Evolutionary conservation across 2,113 vertebrate genomes (phyloP).

Genomic region (Struthio camelus): DNA sequence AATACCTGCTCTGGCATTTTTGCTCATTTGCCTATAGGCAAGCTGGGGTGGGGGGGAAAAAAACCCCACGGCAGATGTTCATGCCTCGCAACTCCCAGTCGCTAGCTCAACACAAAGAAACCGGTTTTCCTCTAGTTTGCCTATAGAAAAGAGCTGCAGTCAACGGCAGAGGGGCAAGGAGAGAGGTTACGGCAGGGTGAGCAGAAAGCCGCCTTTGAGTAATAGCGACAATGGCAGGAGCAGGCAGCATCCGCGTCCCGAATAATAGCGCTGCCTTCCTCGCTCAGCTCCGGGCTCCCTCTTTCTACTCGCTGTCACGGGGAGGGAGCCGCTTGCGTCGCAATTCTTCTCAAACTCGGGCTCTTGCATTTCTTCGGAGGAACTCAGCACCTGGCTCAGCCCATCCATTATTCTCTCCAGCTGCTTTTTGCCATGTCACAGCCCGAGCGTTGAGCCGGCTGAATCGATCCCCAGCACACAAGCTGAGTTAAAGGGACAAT

Average conservation of each 20-base stretch:
- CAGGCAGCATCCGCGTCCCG: background rate
- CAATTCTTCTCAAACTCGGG: background rate
- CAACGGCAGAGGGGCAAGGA: background rate
- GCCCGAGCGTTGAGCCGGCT: background rate
- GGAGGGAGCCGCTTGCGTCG: background rate
- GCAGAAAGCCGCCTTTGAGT: background rate
- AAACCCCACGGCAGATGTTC: background rate
- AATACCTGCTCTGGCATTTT: background rate
- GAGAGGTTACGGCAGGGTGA: background rate
- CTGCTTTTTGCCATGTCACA: background rate
- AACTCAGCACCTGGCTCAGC: background rate
- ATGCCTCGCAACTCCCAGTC: background rate
- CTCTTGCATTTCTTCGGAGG: background rate
- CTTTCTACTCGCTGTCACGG: background rate
- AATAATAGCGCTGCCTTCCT: background rate
- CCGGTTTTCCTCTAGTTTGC: background rate
- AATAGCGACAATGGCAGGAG: background rate
- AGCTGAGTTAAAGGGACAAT: background rate
- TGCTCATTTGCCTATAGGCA: background rate
- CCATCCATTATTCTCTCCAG: constrained; percentile 39
- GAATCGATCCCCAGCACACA: background rate
- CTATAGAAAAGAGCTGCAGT: background rate
- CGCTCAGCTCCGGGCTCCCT: accelerated
- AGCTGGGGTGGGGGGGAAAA: background rate
- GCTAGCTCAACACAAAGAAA: accelerated